Evolutionary conservation across 2,113 vertebrate genomes (phyloP).

Genomic region (Triplophysa dalaica): DNA sequence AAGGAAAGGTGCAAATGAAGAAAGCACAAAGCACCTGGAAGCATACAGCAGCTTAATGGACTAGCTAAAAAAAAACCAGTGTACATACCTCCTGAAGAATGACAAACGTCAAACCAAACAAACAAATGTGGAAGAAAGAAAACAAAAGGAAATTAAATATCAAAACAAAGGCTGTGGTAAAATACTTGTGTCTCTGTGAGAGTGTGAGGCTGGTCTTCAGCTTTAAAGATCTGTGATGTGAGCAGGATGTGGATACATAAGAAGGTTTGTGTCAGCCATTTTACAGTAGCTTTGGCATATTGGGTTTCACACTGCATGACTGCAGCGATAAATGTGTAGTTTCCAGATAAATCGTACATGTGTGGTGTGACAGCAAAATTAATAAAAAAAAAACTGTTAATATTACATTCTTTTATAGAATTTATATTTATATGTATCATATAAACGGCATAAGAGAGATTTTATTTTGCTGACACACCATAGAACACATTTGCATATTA

Average conservation of each 20-base stretch:
- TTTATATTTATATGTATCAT: too few relatives aligned
- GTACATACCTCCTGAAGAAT: constrained; percentile 98
- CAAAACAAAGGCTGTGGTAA: constrained; percentile 51
- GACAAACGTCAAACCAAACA: constrained; percentile 77
- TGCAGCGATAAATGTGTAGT: background rate
- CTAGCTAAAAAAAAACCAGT: constrained; percentile 59
- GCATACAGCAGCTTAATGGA: constrained; percentile 68
- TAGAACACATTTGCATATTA: too few relatives aligned
- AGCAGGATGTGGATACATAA: background rate
- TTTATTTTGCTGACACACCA: too few relatives aligned
- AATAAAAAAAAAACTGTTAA: too few relatives aligned
- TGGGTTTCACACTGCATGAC: background rate
- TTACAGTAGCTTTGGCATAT: background rate
- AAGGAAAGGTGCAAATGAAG: constrained; percentile 22
- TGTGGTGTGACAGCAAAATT: too few relatives aligned
- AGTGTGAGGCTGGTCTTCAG: background rate
- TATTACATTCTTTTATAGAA: too few relatives aligned
- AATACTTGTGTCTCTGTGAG: constrained; percentile 1
- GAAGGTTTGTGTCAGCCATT: constrained; percentile 19
- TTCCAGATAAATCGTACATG: too few relatives aligned
- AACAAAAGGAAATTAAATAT: constrained; percentile 76
- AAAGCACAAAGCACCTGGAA: constrained; percentile 67
- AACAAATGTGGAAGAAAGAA: constrained; percentile 78
- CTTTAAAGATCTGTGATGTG: background rate
- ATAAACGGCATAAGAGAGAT: too few relatives aligned